A percentile compares a stretch with the other conserved stretches of the same genome.
phyloP scores from a whole-genome alignment of 2,888 invertebrate species.

The Polia nebulosa region DNA sequence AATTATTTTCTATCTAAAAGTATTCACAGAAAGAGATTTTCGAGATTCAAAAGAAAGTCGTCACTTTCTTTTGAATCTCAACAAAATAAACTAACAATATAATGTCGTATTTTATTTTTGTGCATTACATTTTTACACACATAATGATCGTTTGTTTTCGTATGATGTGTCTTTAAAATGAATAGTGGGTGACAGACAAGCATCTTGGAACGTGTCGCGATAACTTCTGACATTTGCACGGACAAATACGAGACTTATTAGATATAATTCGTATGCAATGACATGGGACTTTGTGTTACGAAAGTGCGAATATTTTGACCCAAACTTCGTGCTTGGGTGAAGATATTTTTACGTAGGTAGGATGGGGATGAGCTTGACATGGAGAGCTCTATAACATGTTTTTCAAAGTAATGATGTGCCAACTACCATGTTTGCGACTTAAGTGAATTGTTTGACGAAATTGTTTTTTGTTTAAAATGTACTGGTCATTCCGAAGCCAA shows the following conservation, averaged over 20 bases:
- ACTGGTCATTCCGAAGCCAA: no score
- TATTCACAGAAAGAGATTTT: background rate
- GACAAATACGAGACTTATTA: conserved; percentile 60
- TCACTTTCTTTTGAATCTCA: conserved; percentile 21
- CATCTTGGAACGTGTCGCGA: conserved; percentile 73
- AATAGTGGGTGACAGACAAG: conserved; percentile 72
- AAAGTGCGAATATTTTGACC: conserved; percentile 60
- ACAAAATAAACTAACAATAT: conserved; percentile 23
- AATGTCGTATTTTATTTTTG: conserved; percentile 44
- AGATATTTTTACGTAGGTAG: conserved; percentile 2
- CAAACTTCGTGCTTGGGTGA: conserved; percentile 38
- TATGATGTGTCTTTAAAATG: conserved; percentile 58
- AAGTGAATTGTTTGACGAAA: no score
- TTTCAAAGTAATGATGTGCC: background rate
- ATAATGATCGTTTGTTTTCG: conserved; percentile 57
- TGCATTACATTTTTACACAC: conserved; percentile 42
- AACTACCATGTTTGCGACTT: no score
- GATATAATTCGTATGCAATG: conserved; percentile 71
- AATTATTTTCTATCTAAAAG: background rate
- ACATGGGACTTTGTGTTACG: conserved; percentile 36
- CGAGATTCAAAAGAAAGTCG: no score
- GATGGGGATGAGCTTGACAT: no score
- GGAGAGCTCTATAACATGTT: no score
- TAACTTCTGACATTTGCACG: conserved; percentile 70
- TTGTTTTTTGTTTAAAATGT: no score